Conservation (phyloP, 1,140 invertebrate species). For the Dreissena rostriformis region DNA sequence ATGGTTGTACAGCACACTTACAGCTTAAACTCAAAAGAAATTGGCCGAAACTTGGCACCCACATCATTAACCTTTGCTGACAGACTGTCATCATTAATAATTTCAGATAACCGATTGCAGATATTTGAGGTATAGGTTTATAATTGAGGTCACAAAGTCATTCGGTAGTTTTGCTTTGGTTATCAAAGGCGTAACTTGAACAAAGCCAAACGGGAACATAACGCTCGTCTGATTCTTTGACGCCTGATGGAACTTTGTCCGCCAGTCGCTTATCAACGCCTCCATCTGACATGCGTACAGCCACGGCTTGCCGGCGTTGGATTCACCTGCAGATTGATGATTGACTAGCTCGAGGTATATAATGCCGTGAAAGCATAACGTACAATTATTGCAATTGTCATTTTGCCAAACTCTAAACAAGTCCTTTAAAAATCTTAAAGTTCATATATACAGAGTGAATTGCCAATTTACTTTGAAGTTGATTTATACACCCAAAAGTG, state of each 20-base stretch:
- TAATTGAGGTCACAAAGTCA: no score
- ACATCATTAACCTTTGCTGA: neutral
- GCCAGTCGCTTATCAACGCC: slow-evolving; percentile 71
- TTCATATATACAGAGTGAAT: no score
- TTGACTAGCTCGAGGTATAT: neutral
- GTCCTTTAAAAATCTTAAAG: no score
- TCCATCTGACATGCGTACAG: slow-evolving; percentile 70
- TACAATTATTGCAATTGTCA: no score
- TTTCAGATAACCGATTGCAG: neutral
- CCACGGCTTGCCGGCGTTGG: slow-evolving; percentile 54
- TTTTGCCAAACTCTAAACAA: no score
- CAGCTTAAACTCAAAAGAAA: neutral
- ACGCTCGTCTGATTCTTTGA: slow-evolving; percentile 61
- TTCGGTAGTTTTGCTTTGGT: neutral
- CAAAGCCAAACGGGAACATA: slow-evolving; percentile 74
- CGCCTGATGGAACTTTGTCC: slow-evolving; percentile 58
- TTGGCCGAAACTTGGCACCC: neutral
- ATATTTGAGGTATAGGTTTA: neutral
- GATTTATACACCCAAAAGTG: no score
- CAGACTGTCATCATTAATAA: no score
- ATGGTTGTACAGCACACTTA: neutral
- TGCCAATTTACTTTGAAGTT: no score
- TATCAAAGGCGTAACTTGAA: slow-evolving; percentile 63
- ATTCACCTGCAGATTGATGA: slow-evolving; percentile 60
- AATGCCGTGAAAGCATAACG: no score